phyloP scores from a whole-genome alignment of 2,113 vertebrate genomes.

The Camelus dromedarius region DNA sequence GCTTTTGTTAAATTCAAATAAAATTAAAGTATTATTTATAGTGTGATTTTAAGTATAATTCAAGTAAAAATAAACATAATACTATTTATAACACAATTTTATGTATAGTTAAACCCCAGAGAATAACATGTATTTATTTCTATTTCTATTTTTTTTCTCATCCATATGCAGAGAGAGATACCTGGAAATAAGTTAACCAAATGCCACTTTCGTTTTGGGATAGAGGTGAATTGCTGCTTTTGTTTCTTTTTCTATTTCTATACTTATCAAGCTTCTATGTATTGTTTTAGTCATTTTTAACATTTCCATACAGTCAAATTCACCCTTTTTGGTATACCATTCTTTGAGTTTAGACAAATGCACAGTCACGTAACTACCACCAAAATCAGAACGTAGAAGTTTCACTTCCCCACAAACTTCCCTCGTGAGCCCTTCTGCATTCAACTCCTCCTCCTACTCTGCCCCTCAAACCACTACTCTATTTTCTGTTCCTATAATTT shows the following conservation, averaged over 20 bases:
- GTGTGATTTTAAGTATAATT: not conserved
- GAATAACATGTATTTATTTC: not conserved
- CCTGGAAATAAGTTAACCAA: not conserved
- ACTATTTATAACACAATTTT: not conserved
- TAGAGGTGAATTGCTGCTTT: not conserved
- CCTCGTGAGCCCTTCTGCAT: not conserved
- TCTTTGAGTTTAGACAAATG: constrained; percentile 24
- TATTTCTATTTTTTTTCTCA: not conserved
- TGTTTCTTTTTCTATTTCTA: not conserved
- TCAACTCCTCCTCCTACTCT: not conserved
- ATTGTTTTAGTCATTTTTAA: not conserved
- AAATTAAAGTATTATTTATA: not conserved
- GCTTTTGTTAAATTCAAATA: constrained; percentile 3
- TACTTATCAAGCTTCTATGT: not conserved
- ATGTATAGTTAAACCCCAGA: not conserved
- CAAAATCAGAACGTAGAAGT: constrained; percentile 8
- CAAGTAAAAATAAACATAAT: constrained; percentile 12
- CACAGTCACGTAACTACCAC: not conserved
- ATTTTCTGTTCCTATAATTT: not conserved
- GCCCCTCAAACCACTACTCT: not conserved
- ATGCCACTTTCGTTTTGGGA: not conserved
- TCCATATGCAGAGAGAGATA: not conserved
- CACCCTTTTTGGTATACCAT: not conserved
- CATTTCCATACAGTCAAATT: not conserved
- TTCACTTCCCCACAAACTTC: not conserved